Conservation (phyloP, 2,888 invertebrate genomes). For the Tryphoninae sp. region DNA sequence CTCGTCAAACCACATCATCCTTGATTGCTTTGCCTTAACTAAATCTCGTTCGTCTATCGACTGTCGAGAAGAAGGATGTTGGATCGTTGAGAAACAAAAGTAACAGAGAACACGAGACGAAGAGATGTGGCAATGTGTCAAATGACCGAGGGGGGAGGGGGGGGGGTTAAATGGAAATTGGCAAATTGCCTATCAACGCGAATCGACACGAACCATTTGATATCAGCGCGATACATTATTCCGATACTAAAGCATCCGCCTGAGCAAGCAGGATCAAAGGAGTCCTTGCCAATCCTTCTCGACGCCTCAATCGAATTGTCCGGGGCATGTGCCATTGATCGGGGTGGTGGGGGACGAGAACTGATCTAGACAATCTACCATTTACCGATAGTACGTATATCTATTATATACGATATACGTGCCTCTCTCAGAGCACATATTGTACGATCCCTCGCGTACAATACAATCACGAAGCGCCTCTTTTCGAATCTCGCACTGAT, state of each 20-base stretch:
- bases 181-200: constrained; percentile 73
- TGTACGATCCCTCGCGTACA: neutral
- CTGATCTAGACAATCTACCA: constrained; percentile 36
- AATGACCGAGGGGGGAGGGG: neutral
- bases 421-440: neutral
- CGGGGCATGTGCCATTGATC: constrained; percentile 63
- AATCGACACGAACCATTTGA: constrained; percentile 72
- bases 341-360: constrained; percentile 17
- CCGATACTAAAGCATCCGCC: constrained; percentile 54
- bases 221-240: constrained; percentile 71
- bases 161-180: constrained; percentile 67
- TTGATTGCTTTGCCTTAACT: constrained; percentile 49
- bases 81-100: constrained; percentile 22
- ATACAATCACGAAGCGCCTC: constrained; percentile 38
- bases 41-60: constrained; percentile 44
- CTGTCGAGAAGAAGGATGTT: constrained; percentile 21
- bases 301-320: constrained; percentile 54
- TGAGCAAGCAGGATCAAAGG: constrained; percentile 60
- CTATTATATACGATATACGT: constrained; percentile 5
- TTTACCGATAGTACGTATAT: constrained; percentile 22
- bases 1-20: constrained; percentile 17
- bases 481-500: constrained; percentile 35
- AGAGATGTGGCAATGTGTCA: constrained; percentile 28
- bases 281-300: constrained; percentile 64
- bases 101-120: constrained; percentile 29